Evolutionary conservation across 2,888 invertebrate genomes (phyloP), one percentile per base, ranked within the genome.

Genomic region (Dicycla oo): DNA sequence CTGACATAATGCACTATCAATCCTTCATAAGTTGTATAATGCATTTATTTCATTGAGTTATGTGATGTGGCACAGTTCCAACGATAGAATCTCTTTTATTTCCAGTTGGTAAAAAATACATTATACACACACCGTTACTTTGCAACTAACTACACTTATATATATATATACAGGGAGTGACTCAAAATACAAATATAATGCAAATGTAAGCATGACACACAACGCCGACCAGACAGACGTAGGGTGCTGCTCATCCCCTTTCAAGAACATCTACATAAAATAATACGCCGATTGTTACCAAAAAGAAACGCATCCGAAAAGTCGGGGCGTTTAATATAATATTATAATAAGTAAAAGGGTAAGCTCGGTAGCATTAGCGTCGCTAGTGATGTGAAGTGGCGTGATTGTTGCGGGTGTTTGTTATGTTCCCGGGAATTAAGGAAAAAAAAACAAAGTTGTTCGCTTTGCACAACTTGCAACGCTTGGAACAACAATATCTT

Each of bases 271-370:
- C 69, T 81, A 69, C 83, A 85, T 86, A 86, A 80, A 86, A 83
- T 65, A 86, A 87, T 75, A 86, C 53, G 20, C 49, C 65, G 70
- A 66, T 58, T 73, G 73, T 60, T 30, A 53, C 67, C 43, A 47
- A 78, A 78, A 78, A 78, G 74, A 80, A 78, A 76, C 69, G 76
- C 84, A 77, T 77, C 80, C 75, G 62, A 73, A 82, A 80, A 75
- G 71, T 73, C 60, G 61, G 61, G 67, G 75, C 73, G 75, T 84
- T 86, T 88, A 86, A 88, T 88, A 88, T 86, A 82, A 88, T 87
- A 88, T 88, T 89, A 87, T 87, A 89, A 88, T 89, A 89, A 84
- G 87, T 87, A 85, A 87, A 88, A 86, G 89, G 89, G 88, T 87
- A 87, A 72, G 81, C 73, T 72, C 57, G 43, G 63, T 15, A 58